Conservation (phyloP, 2,113 vertebrate species). For the Neodontobutis hainanensis region DNA sequence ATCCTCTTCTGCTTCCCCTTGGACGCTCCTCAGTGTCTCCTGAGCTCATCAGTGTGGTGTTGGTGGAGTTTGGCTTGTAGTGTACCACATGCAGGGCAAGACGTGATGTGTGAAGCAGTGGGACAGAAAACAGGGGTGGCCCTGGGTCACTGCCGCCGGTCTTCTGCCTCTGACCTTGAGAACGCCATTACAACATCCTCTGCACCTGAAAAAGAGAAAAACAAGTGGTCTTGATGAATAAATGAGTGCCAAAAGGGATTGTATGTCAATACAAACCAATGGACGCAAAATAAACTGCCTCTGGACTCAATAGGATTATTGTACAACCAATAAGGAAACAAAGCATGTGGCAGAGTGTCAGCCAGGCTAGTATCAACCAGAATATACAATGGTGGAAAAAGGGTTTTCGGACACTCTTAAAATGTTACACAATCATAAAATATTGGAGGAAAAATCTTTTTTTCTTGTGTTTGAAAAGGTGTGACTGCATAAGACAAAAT, state of each 20-base stretch:
- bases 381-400: no score
- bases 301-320: no score
- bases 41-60: constrained; percentile 68
- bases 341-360: no score
- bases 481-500: no score
- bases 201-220: constrained; percentile 80
- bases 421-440: no score
- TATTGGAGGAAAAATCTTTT: no score
- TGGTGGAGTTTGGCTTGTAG: constrained; percentile 53
- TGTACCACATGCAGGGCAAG: constrained; percentile 25
- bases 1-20: constrained; percentile 34
- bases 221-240: background rate
- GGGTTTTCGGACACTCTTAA: no score
- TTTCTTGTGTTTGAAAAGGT: no score
- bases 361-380: no score
- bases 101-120: constrained; percentile 3
- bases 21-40: constrained; percentile 44
- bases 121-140: constrained; percentile 1
- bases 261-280: no score
- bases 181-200: constrained; percentile 99
- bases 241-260: background rate
- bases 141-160: constrained; percentile 92
- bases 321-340: no score
- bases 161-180: constrained; percentile 96
- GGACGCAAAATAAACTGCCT: no score